Percentiles rank a stretch among this genome's conserved stretches.
Conservation (phyloP, 2,113 vertebrate species). For the Rafetus swinhoei region DNA sequence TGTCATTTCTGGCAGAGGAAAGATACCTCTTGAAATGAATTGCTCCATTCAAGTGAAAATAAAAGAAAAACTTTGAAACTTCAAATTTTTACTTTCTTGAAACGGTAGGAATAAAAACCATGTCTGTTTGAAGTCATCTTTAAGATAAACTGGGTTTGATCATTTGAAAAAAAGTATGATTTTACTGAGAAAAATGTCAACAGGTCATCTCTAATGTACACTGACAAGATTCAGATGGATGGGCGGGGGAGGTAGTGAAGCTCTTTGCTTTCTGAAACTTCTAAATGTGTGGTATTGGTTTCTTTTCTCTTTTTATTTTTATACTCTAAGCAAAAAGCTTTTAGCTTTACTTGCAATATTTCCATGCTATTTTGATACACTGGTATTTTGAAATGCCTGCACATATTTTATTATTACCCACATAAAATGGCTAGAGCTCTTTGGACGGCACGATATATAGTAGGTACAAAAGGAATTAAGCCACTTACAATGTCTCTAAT, state of each 20-base stretch:
- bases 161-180: background rate
- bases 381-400: background rate
- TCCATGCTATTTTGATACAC: background rate
- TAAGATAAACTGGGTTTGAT: background rate
- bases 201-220: background rate
- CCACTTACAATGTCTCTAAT: background rate
- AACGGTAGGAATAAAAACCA: background rate
- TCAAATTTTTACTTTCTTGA: background rate
- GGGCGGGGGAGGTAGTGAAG: background rate
- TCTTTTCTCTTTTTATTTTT: background rate
- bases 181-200: background rate
- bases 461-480: constrained; percentile 23
- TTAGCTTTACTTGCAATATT: background rate
- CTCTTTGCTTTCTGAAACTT: background rate
- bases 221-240: background rate
- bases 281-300: background rate
- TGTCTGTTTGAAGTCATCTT: background rate
- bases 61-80: background rate
- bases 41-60: background rate
- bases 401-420: background rate
- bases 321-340: background rate
- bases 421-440: background rate
- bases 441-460: background rate
- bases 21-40: background rate
- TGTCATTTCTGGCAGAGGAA: background rate